phyloP scores from a whole-genome alignment of 1,140 invertebrate genomes.

The Camponotus vicinus region DNA sequence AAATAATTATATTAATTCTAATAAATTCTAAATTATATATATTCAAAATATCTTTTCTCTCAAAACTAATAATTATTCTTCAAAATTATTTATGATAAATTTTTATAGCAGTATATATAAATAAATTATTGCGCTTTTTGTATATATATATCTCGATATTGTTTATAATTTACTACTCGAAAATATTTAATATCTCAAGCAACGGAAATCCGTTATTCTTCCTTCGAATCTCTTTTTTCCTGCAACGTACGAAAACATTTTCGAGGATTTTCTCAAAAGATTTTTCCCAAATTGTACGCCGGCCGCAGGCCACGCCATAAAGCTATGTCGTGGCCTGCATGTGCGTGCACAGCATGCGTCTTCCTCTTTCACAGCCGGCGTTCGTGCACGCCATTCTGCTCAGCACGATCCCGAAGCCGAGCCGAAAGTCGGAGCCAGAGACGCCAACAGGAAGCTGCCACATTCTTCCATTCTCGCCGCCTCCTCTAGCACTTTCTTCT shows the following conservation, averaged over 20 bases:
- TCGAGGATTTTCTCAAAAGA: constrained; percentile 12
- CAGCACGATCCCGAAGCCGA: constrained; percentile 36
- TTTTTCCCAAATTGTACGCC: constrained; percentile 35
- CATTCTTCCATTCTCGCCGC: constrained; percentile 71
- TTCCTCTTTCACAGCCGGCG: constrained; percentile 61
- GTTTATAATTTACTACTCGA: background rate
- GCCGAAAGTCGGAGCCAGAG: constrained; percentile 42
- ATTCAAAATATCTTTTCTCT: background rate
- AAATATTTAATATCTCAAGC: background rate
- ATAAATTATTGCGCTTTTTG: background rate
- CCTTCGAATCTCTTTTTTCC: background rate
- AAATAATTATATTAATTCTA: too few relatives aligned
- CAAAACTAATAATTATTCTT: background rate
- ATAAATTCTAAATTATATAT: too few relatives aligned
- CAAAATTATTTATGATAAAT: background rate
- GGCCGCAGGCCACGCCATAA: constrained; percentile 8
- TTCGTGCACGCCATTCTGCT: constrained; percentile 40
- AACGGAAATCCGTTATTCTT: background rate
- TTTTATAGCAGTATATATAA: background rate
- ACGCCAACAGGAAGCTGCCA: constrained; percentile 75
- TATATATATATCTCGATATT: background rate
- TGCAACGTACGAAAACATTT: background rate
- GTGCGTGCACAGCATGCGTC: constrained; percentile 61
- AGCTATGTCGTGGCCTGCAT: constrained; percentile 18
- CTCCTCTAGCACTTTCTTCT: constrained; percentile 42